Conservation (phyloP, 2,797 vertebrate species). For the Rhinogobio ventralis region DNA sequence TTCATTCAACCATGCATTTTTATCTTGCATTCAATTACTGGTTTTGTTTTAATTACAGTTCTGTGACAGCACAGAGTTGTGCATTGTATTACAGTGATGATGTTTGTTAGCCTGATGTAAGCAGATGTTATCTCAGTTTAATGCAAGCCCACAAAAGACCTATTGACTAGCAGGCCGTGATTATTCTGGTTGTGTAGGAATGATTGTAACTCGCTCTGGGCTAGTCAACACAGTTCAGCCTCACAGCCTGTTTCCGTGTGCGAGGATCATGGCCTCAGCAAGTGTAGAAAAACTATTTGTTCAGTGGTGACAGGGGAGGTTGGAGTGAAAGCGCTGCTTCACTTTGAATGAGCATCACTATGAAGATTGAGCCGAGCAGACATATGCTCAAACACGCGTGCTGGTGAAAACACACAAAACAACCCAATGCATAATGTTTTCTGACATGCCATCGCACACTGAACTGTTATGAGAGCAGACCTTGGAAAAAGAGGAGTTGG, state of each 20-base stretch:
- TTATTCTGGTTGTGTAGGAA: slow-evolving; percentile 28
- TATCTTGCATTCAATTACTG: slow-evolving; percentile 68
- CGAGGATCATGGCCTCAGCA: neutral
- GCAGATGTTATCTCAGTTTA: slow-evolving; percentile 2
- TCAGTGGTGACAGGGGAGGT: slow-evolving; percentile 22
- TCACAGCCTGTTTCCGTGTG: neutral
- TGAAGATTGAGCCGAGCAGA: slow-evolving; percentile 19
- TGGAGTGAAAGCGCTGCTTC: slow-evolving; percentile 29
- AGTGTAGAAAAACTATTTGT: slow-evolving; percentile 40
- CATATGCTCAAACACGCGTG: neutral
- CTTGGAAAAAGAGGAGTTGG: neutral
- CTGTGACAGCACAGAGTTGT: slow-evolving; percentile 10
- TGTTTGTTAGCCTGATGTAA: neutral
- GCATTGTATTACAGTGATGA: neutral
- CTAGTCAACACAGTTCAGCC: slow-evolving; percentile 1
- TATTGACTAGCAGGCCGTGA: slow-evolving; percentile 13
- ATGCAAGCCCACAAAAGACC: slow-evolving; percentile 26
- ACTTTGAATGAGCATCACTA: slow-evolving; percentile 34
- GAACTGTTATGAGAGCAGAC: no score
- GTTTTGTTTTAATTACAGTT: slow-evolving; percentile 67
- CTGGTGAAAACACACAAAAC: neutral
- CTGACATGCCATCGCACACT: slow-evolving; percentile 1
- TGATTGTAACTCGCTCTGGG: slow-evolving; percentile 1
- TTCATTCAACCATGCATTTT: neutral
- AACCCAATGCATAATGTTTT: neutral